Evolutionary conservation across 2,888 invertebrate genomes (phyloP).

Genomic region (Malthinus flaveolus): DNA sequence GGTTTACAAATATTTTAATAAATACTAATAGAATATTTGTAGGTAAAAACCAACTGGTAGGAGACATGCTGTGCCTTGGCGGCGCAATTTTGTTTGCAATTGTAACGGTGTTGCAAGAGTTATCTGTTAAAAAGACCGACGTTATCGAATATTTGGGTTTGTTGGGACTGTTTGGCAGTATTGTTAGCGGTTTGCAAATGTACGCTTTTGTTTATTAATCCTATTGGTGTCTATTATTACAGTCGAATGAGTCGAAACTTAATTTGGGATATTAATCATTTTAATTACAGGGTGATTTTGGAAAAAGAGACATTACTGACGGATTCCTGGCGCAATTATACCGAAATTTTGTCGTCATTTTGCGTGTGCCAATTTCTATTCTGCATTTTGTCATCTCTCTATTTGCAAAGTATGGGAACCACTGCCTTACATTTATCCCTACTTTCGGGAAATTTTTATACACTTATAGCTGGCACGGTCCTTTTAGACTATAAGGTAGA

Average conservation of each 20-base stretch:
- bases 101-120: slow-evolving; percentile 80
- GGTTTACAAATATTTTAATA: not conserved
- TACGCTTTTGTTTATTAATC: slow-evolving; percentile 55
- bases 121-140: slow-evolving; percentile 76
- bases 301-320: slow-evolving; percentile 71
- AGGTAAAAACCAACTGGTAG: slow-evolving; percentile 79
- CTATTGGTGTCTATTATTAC: not conserved
- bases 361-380: slow-evolving; percentile 75
- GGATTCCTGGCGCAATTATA: slow-evolving; percentile 66
- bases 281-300: slow-evolving; percentile 57
- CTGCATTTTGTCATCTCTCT: slow-evolving; percentile 75
- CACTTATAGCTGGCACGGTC: slow-evolving; percentile 77
- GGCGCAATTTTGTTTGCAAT: slow-evolving; percentile 80
- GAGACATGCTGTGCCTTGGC: slow-evolving; percentile 79
- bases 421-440: slow-evolving; percentile 81
- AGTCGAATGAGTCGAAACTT: not conserved
- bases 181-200: slow-evolving; percentile 78
- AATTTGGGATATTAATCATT: not conserved
- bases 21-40: slow-evolving; percentile 40
- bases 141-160: slow-evolving; percentile 81
- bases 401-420: slow-evolving; percentile 78
- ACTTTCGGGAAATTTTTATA: slow-evolving; percentile 83
- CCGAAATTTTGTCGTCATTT: slow-evolving; percentile 59
- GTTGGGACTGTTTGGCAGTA: slow-evolving; percentile 78
- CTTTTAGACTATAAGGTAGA: slow-evolving; percentile 79